Evolutionary conservation across 2,113 vertebrate species (phyloP), one percentile per base, ranked within the genome.

Genomic region (Dermatemys mawii): DNA sequence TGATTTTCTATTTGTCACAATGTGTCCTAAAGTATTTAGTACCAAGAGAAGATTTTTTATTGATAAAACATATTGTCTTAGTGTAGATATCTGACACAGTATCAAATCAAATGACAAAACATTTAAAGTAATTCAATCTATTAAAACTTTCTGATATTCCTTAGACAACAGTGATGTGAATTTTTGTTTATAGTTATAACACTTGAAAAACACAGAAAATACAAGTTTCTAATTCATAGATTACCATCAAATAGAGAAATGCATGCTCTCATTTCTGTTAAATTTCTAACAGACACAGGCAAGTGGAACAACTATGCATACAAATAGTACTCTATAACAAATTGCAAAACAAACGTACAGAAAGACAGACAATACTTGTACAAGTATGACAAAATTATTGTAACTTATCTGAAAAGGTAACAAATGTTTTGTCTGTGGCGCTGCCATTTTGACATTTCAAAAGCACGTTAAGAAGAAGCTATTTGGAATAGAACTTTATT

Each of bases 101-200:
- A 97, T 93, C 91, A 96, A 97, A 96, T 86, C 92, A 96, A 97
- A 91, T 95, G 91, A 96, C 96, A 97, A 95, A 95, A 95, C 93
- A 98, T 87, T 89, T 93, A 96, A 94, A 97, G 90, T 90, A 96
- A 89, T 94, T 92, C 27, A 87, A 95, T 94, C 81, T 94, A 96
- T 95, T 87, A 94, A 93, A 96, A 97, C 76, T 92, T 93, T 60
- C 50, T 96, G 89, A 92, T 98, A 97, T 97, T 97, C 83, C 95
- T 97, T 97, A 92, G 96, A 95, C 90, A 95, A 97, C n/a, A 94
- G 88, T 94, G 84, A 63, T 93, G 81, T 97, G 86, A 96, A 94
- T 89, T 96, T 83, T 87, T 94, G 73, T 91, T 97, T 96, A 96
- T 90, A 97, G 84, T 75, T 90, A 79, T 88, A 97, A 92, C 92